These are phyloP conservation scores for Alcedo atthis DNA, from an alignment of 2,797 vertebrate species.

Conservation along the genomic window DNA sequence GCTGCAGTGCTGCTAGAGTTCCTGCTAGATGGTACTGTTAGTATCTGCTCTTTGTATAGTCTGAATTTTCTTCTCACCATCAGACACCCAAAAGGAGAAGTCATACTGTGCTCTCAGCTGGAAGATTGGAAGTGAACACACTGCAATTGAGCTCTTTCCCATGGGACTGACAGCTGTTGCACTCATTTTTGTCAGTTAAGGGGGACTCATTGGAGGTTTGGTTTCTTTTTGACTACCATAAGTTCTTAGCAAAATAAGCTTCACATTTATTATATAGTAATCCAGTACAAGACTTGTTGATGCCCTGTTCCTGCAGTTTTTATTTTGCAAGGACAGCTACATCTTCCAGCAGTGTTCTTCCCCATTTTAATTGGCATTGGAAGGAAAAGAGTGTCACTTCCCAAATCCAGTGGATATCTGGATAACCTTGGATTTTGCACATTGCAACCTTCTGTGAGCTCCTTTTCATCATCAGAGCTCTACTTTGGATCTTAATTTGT, in stretches of 20 bases:
- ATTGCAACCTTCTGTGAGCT: neutral
- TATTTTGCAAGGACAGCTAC: neutral
- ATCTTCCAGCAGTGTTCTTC: neutral
- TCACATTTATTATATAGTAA: neutral
- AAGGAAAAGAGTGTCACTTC: neutral
- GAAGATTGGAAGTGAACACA: neutral
- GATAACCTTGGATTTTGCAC: neutral
- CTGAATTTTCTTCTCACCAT: neutral
- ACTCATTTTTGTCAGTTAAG: neutral
- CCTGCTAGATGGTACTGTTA: neutral
- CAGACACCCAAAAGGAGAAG: neutral
- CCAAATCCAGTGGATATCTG: neutral
- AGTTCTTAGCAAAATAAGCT: neutral
- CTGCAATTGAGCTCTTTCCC: neutral
- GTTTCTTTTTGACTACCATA: neutral
- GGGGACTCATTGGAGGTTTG: neutral
- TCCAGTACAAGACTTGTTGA: neutral
- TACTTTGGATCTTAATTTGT: slow-evolving; percentile 5
- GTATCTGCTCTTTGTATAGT: accelerated
- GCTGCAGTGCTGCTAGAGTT: accelerated
- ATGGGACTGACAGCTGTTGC: neutral
- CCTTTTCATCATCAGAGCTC: neutral
- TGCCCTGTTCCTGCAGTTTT: neutral
- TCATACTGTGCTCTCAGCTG: neutral
- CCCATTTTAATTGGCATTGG: neutral